These are phyloP conservation scores for Trematomus bernacchii DNA, from an alignment of 2,797 vertebrate genomes.

Conservation along the genomic window DNA sequence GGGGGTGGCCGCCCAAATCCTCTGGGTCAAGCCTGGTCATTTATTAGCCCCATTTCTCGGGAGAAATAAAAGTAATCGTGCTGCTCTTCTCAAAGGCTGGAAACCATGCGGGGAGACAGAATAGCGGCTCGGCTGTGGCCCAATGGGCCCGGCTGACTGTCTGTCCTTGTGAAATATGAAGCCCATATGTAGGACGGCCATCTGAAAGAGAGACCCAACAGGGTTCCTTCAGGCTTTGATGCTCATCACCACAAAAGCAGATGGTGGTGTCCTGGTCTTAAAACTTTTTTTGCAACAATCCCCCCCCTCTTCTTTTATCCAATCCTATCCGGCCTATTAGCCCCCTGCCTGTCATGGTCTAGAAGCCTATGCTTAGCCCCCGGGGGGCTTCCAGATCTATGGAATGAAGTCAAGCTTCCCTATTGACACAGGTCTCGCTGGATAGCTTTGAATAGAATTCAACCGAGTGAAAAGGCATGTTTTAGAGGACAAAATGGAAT, in stretches of 20 bases:
- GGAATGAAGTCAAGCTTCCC: slow-evolving; percentile 85
- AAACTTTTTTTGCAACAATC: slow-evolving; percentile 68
- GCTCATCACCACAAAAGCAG: slow-evolving; percentile 88
- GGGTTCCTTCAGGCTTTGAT: slow-evolving; percentile 86
- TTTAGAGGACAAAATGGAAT: slow-evolving; percentile 82
- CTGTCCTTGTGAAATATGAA: slow-evolving; percentile 86
- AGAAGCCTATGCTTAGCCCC: slow-evolving; percentile 78
- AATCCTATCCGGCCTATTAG: slow-evolving; percentile 84
- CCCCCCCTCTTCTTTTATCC: slow-evolving; percentile 76
- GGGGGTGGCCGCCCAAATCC: slow-evolving; percentile 65
- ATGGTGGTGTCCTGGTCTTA: slow-evolving; percentile 82
- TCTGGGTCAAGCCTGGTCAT: slow-evolving; percentile 82
- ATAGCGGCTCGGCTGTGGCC: slow-evolving; percentile 69
- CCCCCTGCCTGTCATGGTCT: slow-evolving; percentile 82
- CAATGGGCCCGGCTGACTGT: slow-evolving; percentile 73
- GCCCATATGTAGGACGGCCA: slow-evolving; percentile 83
- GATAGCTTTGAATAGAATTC: slow-evolving; percentile 85
- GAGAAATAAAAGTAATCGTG: slow-evolving; percentile 81
- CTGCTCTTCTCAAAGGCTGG: slow-evolving; percentile 74
- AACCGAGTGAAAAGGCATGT: slow-evolving; percentile 84
- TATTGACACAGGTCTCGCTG: slow-evolving; percentile 82
- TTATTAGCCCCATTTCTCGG: slow-evolving; percentile 82
- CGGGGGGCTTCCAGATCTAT: slow-evolving; percentile 78
- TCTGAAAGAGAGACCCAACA: slow-evolving; percentile 84
- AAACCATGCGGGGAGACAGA: slow-evolving; percentile 77